phyloP scores from a whole-genome alignment of 2,888 invertebrate genomes.

The Therioaphis trifolii region DNA sequence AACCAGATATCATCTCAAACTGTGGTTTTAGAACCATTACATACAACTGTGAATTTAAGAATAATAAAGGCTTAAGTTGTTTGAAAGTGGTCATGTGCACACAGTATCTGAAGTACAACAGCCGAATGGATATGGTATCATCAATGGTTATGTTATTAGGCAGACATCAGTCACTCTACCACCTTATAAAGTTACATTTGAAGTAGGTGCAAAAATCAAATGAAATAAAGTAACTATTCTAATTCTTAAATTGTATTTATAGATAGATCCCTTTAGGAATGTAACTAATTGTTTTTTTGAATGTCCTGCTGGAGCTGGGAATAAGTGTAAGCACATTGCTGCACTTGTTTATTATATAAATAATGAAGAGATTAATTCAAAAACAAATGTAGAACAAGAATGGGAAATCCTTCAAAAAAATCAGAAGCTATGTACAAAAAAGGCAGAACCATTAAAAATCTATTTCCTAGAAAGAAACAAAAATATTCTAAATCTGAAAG shows the following conservation, averaged over 20 bases:
- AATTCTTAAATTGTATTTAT: constrained; percentile 8
- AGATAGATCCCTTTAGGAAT: constrained; percentile 13
- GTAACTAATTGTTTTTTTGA: constrained; percentile 13
- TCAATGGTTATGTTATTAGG: constrained; percentile 5
- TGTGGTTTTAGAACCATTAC: constrained; percentile 16
- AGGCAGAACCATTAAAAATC: too few species aligned
- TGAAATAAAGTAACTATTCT: not conserved
- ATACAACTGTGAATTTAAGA: not conserved
- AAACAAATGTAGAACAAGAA: too few species aligned
- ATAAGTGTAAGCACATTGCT: constrained; percentile 29
- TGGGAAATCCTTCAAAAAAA: too few species aligned
- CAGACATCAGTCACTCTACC: constrained; percentile 8
- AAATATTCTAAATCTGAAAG: not conserved
- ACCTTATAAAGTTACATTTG: constrained; percentile 27
- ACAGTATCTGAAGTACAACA: constrained; percentile 7
- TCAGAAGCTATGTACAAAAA: too few species aligned
- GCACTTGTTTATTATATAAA: constrained; percentile 22
- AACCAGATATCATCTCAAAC: not conserved
- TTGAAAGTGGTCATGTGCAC: constrained; percentile 22
- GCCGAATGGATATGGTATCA: constrained; percentile 10
- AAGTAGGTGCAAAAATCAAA: constrained; percentile 22
- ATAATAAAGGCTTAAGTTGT: constrained; percentile 20
- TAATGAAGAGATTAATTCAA: too few species aligned
- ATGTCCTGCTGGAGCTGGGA: constrained; percentile 35
- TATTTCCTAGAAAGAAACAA: not conserved